Conservation (phyloP, 1,140 invertebrate species). For the Cecropterus lyciades region DNA sequence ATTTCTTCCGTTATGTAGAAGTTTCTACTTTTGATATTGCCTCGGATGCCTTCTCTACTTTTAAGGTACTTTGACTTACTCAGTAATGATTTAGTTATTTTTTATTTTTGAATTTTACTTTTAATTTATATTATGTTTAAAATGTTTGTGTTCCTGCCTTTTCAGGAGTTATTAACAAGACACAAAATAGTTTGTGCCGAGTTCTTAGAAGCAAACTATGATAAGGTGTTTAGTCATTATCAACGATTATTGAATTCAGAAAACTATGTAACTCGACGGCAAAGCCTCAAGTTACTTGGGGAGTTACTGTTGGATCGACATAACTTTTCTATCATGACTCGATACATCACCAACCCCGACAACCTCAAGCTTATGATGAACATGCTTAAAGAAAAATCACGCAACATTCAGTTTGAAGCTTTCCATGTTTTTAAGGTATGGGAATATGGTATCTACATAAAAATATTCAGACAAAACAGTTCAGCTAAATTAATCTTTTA, state of each 20-base stretch:
- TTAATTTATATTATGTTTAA: no score
- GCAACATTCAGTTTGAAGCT: constrained; percentile 99
- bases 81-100: constrained; percentile 12
- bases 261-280: constrained; percentile 98
- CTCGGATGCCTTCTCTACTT: constrained; percentile 99
- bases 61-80: constrained; percentile 98
- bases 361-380: constrained; percentile 99
- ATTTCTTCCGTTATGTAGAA: constrained; percentile 99
- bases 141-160: no score
- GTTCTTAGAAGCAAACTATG: constrained; percentile 99
- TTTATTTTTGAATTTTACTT: no score
- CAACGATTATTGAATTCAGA: constrained; percentile 98
- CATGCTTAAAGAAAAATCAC: constrained; percentile 99
- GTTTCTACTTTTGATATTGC: constrained; percentile 99
- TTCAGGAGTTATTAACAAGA: constrained; percentile 98
- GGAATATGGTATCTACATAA: neutral
- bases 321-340: constrained; percentile 99
- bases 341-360: constrained; percentile 99
- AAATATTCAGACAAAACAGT: no score
- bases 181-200: constrained; percentile 99
- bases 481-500: no score
- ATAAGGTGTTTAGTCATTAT: constrained; percentile 98
- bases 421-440: constrained; percentile 99
- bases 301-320: constrained; percentile 99
- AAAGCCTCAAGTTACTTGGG: constrained; percentile 98